Conservation (phyloP, 2,888 invertebrate species). For the Cerastoderma edule region DNA sequence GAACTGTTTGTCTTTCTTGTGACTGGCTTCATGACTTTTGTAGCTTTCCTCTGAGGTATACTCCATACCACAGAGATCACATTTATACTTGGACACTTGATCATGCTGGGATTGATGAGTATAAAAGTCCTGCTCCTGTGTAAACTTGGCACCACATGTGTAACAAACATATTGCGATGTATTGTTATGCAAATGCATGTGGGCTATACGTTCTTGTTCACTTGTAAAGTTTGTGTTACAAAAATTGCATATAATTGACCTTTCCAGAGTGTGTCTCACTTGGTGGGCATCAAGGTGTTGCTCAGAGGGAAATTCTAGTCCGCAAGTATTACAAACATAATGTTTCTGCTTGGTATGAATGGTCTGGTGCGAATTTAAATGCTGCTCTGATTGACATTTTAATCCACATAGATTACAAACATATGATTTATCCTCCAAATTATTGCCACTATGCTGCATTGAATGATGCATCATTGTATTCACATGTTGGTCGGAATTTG, state of each 20-base stretch:
- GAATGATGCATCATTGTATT: not conserved
- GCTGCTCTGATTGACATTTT: constrained; percentile 6
- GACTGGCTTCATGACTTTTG: not conserved
- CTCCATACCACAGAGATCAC: constrained; percentile 8
- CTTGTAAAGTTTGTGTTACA: not conserved
- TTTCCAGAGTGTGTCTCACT: not conserved
- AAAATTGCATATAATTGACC: constrained; percentile 4
- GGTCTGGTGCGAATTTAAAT: constrained; percentile 1
- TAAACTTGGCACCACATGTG: not conserved
- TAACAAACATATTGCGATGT: not conserved
- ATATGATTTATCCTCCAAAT: not conserved
- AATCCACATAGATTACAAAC: constrained; percentile 7
- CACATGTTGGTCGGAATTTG: not conserved
- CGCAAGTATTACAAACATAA: constrained; percentile 6
- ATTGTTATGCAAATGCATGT: constrained; percentile 5
- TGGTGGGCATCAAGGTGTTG: not conserved
- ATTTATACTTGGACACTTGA: not conserved
- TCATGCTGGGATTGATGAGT: not conserved
- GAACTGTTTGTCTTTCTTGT: constrained; percentile 19
- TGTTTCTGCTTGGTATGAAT: constrained; percentile 1
- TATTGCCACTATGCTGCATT: not conserved
- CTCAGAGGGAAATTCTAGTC: not conserved
- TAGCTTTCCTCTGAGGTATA: not conserved
- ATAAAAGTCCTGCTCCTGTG: not conserved
- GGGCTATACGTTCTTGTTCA: not conserved